Conservation (phyloP, 2,797 vertebrate genomes). For the Numenius phaeopus region DNA sequence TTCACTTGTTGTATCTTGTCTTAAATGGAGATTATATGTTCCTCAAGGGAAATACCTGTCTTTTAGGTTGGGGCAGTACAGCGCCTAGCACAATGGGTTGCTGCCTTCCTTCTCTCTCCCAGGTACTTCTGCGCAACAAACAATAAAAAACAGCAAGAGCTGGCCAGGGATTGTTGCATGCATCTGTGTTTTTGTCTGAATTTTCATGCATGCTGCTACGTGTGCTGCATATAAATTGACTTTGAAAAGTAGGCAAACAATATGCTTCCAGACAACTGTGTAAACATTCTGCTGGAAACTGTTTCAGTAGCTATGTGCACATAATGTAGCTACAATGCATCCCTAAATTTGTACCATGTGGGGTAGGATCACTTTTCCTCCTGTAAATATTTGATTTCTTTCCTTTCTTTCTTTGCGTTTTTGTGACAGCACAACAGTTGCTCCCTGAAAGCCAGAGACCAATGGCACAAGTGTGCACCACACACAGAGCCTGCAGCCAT, state of each 20-base stretch:
- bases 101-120: neutral
- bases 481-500: neutral
- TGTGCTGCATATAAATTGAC: slow-evolving; percentile 73
- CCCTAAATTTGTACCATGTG: slow-evolving; percentile 49
- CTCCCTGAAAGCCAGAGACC: slow-evolving; percentile 6
- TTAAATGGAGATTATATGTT: neutral
- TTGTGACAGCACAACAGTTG: slow-evolving; percentile 12
- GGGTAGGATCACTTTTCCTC: slow-evolving; percentile 10
- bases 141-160: neutral
- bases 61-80: neutral
- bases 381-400: slow-evolving; percentile 52
- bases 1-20: slow-evolving; percentile 2
- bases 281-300: slow-evolving; percentile 62
- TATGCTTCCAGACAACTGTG: slow-evolving; percentile 47
- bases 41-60: neutral
- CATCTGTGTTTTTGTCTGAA: slow-evolving; percentile 74
- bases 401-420: neutral
- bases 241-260: slow-evolving; percentile 65
- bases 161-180: slow-evolving; percentile 31
- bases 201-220: slow-evolving; percentile 59
- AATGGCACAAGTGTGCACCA: neutral
- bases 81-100: neutral
- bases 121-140: neutral
- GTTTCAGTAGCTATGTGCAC: slow-evolving; percentile 44
- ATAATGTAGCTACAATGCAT: slow-evolving; percentile 64